These are phyloP conservation scores for Dexiosoma caninum DNA, from an alignment of 2,888 invertebrate species.

Conservation along the genomic window DNA sequence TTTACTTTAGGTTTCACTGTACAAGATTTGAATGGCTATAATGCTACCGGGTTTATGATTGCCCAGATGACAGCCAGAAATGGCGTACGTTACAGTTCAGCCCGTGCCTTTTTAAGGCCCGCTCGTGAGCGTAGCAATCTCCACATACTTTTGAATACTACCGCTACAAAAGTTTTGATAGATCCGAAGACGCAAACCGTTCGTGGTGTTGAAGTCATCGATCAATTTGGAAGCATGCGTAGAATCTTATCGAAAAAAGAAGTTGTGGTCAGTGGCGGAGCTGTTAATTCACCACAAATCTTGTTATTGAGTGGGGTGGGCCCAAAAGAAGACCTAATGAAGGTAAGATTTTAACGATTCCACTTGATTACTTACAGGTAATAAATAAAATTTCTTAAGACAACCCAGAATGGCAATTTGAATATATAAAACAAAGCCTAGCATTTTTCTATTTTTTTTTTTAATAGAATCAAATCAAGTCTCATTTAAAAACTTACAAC, in stretches of 20 bases:
- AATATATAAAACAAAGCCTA: no score
- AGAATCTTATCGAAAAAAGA: conserved; percentile 88
- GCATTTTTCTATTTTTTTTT: no score
- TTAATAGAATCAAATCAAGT: no score
- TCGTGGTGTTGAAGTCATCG: conserved; percentile 84
- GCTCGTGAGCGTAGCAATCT: conserved; percentile 86
- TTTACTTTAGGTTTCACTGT: conserved; percentile 81
- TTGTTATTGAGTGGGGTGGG: conserved; percentile 94
- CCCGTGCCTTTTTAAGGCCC: conserved; percentile 90
- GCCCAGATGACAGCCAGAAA: conserved; percentile 93
- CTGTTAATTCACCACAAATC: conserved; percentile 96
- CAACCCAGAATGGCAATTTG: no score
- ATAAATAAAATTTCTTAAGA: no score
- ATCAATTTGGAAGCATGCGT: conserved; percentile 79
- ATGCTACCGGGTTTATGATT: conserved; percentile 90
- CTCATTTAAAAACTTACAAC: no score
- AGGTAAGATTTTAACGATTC: conserved; percentile 74
- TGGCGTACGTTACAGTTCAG: conserved; percentile 89
- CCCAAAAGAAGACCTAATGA: conserved; percentile 83
- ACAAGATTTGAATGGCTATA: conserved; percentile 89
- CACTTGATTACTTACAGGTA: no score
- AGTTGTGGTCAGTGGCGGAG: conserved; percentile 87
- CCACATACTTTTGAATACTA: conserved; percentile 90
- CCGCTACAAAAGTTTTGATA: conserved; percentile 86
- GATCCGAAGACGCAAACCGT: conserved; percentile 85